phyloP scores from a whole-genome alignment of 2,888 invertebrate species.

The Volucella inflata region DNA sequence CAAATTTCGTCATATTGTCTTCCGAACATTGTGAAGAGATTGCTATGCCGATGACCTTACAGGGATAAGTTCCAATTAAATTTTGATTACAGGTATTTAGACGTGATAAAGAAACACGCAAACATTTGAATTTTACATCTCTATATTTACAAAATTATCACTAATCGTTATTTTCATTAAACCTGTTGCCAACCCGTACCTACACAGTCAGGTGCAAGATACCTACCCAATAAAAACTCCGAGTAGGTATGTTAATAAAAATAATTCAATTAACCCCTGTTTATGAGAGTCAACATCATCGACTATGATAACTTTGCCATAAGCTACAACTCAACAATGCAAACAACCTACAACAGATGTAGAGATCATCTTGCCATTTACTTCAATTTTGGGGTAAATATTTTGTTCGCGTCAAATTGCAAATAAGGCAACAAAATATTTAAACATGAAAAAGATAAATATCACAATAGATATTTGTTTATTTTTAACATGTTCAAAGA shows the following conservation, averaged over 20 bases:
- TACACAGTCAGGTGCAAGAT: too few relatives aligned
- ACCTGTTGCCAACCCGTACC: too few relatives aligned
- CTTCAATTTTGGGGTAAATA: conserved; percentile 1
- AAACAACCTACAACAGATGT: background rate
- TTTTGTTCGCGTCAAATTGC: conserved; percentile 7
- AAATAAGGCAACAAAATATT: conserved; percentile 16
- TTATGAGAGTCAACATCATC: background rate
- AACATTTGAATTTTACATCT: too few relatives aligned
- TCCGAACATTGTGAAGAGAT: too few relatives aligned
- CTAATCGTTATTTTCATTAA: too few relatives aligned
- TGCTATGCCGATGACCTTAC: too few relatives aligned
- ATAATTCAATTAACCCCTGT: background rate
- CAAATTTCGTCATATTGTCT: too few relatives aligned
- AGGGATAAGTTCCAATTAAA: too few relatives aligned
- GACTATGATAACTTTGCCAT: background rate
- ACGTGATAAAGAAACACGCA: too few relatives aligned
- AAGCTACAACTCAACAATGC: background rate
- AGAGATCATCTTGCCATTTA: background rate
- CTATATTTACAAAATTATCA: too few relatives aligned
- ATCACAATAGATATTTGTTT: conserved; percentile 3
- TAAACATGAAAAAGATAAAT: background rate
- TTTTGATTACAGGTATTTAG: too few relatives aligned
- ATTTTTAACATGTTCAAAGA: background rate
- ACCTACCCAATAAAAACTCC: background rate
- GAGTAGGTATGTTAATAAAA: background rate